A percentile compares a stretch with the other conserved stretches of the same genome.
phyloP scores from a whole-genome alignment of 2,888 invertebrate species.

The Euplagia quadripunctaria region DNA sequence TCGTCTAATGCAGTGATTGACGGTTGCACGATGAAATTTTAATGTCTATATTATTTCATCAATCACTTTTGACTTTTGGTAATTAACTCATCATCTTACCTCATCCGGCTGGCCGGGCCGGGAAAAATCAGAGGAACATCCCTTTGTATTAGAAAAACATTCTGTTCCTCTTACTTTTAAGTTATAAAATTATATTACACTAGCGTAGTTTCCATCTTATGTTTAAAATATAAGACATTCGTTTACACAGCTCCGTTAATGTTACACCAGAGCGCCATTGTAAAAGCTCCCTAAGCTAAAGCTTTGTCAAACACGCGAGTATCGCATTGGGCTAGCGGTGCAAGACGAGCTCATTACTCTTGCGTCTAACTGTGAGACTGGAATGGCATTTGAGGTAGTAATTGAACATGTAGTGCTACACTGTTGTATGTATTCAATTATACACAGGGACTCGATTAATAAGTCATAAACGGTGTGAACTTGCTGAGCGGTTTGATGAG shows the following conservation, averaged over 20 bases:
- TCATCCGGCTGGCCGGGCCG: no score
- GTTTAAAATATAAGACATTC: constrained; percentile 4
- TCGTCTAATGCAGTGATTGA: no score
- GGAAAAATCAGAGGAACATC: no score
- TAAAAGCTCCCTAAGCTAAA: constrained; percentile 30
- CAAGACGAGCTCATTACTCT: constrained; percentile 52
- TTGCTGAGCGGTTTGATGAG: constrained; percentile 13
- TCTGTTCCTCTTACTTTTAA: no score
- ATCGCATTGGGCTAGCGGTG: constrained; percentile 43
- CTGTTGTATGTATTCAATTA: constrained; percentile 28
- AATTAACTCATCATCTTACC: no score
- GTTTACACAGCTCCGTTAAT: constrained; percentile 1
- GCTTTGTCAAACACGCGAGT: constrained; percentile 45
- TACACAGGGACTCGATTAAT: constrained; percentile 17
- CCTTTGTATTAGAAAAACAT: no score
- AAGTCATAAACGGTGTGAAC: constrained; percentile 20
- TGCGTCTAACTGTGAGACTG: constrained; percentile 57
- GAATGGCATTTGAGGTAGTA: constrained; percentile 61
- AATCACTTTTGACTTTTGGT: no score
- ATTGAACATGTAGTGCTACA: constrained; percentile 51
- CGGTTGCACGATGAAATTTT: no score
- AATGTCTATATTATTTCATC: no score
- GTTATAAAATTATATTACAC: no score
- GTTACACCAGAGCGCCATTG: constrained; percentile 4
- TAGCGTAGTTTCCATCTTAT: not conserved